Evolutionary conservation across 2,797 vertebrate species (phyloP), one percentile per base, ranked within the genome.

Genomic region (Buceros bicornis): DNA sequence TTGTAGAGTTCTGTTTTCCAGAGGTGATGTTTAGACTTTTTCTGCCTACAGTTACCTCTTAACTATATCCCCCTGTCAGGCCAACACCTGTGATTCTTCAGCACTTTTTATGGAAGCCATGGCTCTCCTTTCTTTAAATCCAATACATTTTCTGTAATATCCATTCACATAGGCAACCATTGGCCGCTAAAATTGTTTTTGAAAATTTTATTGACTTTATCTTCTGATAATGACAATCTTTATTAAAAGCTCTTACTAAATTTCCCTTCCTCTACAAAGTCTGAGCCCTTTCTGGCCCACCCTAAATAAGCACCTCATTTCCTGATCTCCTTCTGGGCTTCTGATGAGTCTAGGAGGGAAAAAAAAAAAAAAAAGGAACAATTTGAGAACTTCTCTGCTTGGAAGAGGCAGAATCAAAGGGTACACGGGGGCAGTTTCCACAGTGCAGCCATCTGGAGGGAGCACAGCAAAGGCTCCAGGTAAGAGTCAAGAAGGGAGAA

Each of bases 101-200:
- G 40, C 56, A 64, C 47, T 94, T 94, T 66, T 84, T 33, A 61
- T 53, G 18, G 35, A 71, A 89, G 45, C 31, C 81, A 35, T 84
- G 57, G 33, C 48, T 93, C 66, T 87, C 31, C 24, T 72, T 93
- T 28, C 78, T 95, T 96, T 97, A 94, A 97, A 93, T 82, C 48
- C 28, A 83, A 57, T 89, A 87, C 1, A 73, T 96, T 92, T 97
- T 94, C 89, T 96, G 53, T 48, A 95, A 89, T 93, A 67, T n/a
- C 51, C 40, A 42, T 97, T 95, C 88, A 88, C 54, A 90, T 65
- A 89, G 79, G 61, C 72, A 90, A 89, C 65, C 87, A 96, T 8
- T 79, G 90, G 65, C 80, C 70, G 74, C 88, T 79, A 67, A 95
- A 95, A 92, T 70, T 47, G 26, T 40, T 93, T 92, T 95, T 94